Evolutionary conservation across 1,140 invertebrate species (phyloP), one percentile per base, ranked within the genome.

Genomic region (Orius laevigatus): DNA sequence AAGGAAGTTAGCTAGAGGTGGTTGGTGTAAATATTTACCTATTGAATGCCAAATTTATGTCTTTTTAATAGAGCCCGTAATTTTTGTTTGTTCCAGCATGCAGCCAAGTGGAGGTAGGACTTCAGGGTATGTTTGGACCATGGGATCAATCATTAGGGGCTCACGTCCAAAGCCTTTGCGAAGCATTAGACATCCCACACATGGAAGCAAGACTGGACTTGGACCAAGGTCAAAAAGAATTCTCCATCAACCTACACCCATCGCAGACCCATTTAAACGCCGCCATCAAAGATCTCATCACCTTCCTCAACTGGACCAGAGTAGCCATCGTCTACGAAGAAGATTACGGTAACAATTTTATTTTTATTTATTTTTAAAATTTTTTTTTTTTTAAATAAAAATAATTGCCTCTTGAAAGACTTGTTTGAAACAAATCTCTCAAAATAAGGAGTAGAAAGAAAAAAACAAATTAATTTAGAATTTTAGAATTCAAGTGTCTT

Each of bases 251-350:
- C 68, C 70, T 95, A 31, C 82, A 91, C 67, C 91, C 91, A 0
- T 76, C 84, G 12, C 79, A 88, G 55, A 74, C 80, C 49, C 70
- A 85, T 47, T 72, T 94, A 55, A 87, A 89, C 61, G 68, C 74
- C 43, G 88, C 90, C 0, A 88, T 89, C 63, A 73, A 78, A 48
- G 89, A 94, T 60, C 71, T 93, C 39, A 86, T 93, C 65, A 69
- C 73, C 16, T 90, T 86, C 61, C 72, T 92, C 25, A 91, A 92
- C 62, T 95, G 90, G 90, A 90, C 85, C 5, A 78, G 81, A 65
- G 86, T 93, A 55, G 89, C 87, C 1, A 84, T 96, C 52, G 77
- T 96, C 31, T 94, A 94, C 59, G 90, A 96, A 63, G 84, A 91
- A 59, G 79, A 84, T 62, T 78, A 80, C 56, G 81, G 83, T 84